A percentile compares a stretch with the other conserved stretches of the same genome.
phyloP scores from a whole-genome alignment of 2,797 vertebrate genomes.

The Picus viridis region DNA sequence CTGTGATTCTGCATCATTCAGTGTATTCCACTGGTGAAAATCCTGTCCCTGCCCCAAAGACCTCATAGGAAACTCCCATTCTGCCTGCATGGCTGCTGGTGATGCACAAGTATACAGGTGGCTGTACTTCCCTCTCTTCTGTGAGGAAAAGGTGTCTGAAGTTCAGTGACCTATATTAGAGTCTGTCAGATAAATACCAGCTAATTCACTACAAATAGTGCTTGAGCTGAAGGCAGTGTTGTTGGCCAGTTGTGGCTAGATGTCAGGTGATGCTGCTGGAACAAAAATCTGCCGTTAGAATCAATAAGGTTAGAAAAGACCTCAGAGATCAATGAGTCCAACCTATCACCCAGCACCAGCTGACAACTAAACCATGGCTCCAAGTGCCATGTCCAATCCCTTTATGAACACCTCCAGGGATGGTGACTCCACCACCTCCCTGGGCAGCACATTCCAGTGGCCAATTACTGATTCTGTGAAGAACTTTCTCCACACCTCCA shows the following conservation, averaged over 20 bases:
- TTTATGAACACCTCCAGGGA: no score
- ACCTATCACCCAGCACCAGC: no score
- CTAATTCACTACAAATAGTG: background rate
- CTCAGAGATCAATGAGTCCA: no score
- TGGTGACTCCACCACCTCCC: no score
- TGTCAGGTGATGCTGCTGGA: background rate
- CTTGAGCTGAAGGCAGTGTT: background rate
- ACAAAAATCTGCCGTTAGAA: no score
- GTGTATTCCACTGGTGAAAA: background rate
- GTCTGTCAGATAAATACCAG: slow-evolving; percentile 1
- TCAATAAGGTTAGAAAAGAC: no score
- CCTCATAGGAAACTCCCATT: accelerated
- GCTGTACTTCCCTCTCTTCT: background rate
- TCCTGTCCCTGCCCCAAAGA: accelerated
- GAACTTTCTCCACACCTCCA: no score
- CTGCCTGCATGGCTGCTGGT: background rate
- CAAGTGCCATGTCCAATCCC: no score
- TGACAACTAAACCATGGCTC: no score
- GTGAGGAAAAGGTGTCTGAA: background rate
- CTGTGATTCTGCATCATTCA: no score
- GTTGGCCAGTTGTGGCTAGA: background rate
- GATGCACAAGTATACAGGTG: background rate
- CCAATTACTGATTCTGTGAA: no score
- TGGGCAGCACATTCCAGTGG: no score
- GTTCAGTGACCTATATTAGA: background rate